phyloP scores from a whole-genome alignment of 2,888 invertebrate genomes.

The Drosophila silvestris region DNA sequence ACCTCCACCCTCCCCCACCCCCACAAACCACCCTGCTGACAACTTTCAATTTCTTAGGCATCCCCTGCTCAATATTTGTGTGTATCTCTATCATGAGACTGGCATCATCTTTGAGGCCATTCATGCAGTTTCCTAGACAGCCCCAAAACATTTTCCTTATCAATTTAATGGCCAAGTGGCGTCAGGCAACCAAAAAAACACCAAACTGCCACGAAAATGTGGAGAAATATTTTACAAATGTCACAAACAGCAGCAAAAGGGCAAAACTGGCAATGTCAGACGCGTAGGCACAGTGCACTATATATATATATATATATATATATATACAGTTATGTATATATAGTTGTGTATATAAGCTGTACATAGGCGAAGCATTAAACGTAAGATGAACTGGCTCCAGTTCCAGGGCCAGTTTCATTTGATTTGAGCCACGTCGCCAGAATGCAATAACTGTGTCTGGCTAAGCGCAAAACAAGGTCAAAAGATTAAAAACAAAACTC shows the following conservation, averaged over 20 bases:
- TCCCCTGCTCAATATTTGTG: background rate
- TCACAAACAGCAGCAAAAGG: conserved; percentile 64
- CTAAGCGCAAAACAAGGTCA: conserved; percentile 62
- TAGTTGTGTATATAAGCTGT: conserved; percentile 8
- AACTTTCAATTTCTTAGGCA: conserved; percentile 12
- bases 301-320: conserved; percentile 25
- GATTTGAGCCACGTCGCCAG: conserved; percentile 56
- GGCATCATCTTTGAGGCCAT: conserved; percentile 56
- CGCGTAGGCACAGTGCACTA: conserved; percentile 54
- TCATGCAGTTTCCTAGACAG: conserved; percentile 64
- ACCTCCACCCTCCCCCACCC: background rate
- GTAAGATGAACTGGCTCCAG: conserved; percentile 35
- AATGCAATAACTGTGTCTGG: conserved; percentile 78
- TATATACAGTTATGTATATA: background rate
- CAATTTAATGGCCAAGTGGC: conserved; percentile 83
- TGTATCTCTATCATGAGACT: conserved; percentile 52
- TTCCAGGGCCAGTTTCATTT: conserved; percentile 24
- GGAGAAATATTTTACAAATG: conserved; percentile 57
- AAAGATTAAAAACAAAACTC: conserved; percentile 76
- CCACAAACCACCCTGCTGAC: background rate
- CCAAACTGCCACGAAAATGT: conserved; percentile 10
- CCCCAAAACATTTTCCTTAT: conserved; percentile 67
- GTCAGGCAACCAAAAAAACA: conserved; percentile 51
- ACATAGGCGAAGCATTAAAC: conserved; percentile 52
- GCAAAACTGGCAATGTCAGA: conserved; percentile 27